These are phyloP conservation scores for Pseudomyrmex concolor DNA, from an alignment of 1,140 invertebrate species.

Conservation along the genomic window DNA sequence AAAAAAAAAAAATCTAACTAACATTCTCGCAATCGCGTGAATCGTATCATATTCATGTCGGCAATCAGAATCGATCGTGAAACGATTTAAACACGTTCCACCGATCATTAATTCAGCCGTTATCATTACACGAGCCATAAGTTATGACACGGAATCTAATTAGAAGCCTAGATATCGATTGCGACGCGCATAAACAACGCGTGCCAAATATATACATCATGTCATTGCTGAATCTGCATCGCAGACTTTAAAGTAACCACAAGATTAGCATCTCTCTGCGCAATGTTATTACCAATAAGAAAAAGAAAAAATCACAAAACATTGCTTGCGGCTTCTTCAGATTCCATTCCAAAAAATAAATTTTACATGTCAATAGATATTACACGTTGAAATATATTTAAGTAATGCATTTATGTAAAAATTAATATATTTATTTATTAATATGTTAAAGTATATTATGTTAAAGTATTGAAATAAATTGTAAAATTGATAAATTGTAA, in stretches of 20 bases:
- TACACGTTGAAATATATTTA: too few relatives aligned
- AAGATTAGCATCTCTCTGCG: constrained; percentile 10
- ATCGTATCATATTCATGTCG: constrained; percentile 37
- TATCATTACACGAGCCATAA: constrained; percentile 69
- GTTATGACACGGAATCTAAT: constrained; percentile 71
- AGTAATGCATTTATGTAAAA: too few relatives aligned
- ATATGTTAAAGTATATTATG: too few relatives aligned
- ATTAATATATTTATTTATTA: too few relatives aligned
- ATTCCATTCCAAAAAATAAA: too few relatives aligned
- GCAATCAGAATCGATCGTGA: constrained; percentile 68
- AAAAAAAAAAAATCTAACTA: too few relatives aligned
- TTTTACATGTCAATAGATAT: too few relatives aligned
- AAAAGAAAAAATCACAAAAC: too few relatives aligned
- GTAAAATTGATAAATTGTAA: too few relatives aligned
- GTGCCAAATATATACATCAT: constrained; percentile 14
- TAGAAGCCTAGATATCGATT: constrained; percentile 58
- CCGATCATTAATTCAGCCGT: constrained; percentile 64
- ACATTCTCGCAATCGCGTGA: constrained; percentile 49
- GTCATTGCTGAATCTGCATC: neutral
- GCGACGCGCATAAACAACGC: constrained; percentile 40
- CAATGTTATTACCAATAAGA: too few relatives aligned
- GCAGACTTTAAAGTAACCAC: constrained; percentile 12
- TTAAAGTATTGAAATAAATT: too few relatives aligned
- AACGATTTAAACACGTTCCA: constrained; percentile 63
- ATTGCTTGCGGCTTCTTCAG: too few relatives aligned